A percentile compares a stretch with the other conserved stretches of the same genome.
These are phyloP conservation scores for Chaenocephalus aceratus DNA, from an alignment of 2,113 vertebrate genomes.

Conservation along the genomic window DNA sequence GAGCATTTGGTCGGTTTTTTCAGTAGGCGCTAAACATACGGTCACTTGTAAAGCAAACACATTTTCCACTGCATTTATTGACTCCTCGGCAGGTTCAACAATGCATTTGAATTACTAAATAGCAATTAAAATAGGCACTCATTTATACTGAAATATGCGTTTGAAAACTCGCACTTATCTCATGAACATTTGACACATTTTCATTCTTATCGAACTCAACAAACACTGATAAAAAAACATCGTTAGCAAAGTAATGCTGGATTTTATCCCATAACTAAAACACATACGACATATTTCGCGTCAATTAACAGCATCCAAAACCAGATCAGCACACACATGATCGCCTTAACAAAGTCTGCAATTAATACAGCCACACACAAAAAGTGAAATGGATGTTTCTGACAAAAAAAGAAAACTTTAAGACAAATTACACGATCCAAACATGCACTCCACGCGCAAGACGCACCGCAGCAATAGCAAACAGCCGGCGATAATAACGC, in stretches of 20 bases:
- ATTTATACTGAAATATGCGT: conserved; percentile 11
- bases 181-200: conserved; percentile 37
- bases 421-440: conserved; percentile 44
- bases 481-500: conserved; percentile 60
- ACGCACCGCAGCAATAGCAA: conserved; percentile 55
- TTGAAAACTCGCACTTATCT: conserved; percentile 21
- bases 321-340: conserved; percentile 40
- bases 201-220: conserved; percentile 52
- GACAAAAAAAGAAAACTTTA: conserved; percentile 55
- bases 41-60: conserved; percentile 40
- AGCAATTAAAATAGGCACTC: conserved; percentile 4
- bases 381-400: neutral
- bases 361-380: conserved; percentile 13
- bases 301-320: conserved; percentile 55
- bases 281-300: conserved; percentile 57
- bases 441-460: conserved; percentile 52
- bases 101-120: neutral
- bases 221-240: conserved; percentile 42
- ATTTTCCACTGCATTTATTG: conserved; percentile 26
- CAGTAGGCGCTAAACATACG: conserved; percentile 45
- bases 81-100: neutral
- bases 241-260: conserved; percentile 61
- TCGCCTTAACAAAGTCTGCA: conserved; percentile 43
- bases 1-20: conserved; percentile 64
- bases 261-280: conserved; percentile 57